Base-by-base conservation (phyloP, 2,797 vertebrate species). In the Acomys russatus region DNA sequence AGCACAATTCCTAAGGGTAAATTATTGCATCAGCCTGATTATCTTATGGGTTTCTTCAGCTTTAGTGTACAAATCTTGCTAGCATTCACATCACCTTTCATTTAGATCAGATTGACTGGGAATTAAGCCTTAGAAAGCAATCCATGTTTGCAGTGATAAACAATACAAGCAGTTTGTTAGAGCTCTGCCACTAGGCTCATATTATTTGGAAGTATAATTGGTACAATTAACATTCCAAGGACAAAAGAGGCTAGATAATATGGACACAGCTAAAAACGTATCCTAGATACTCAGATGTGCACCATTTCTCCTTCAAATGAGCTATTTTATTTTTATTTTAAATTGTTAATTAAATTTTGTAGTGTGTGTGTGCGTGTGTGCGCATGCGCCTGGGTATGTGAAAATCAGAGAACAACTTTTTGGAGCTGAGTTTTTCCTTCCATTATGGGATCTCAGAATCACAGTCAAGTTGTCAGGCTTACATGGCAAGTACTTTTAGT, bases 11-110 rank as follows among this genome's bases (percentile, higher is more conserved):
- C 76, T 77, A 38, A 84, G n/a, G n/a, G 64, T 6, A 15, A 79
- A 84, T 79, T n/a, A 44, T 56, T 89, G 66, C 14, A 56, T 44
- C 3, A 22, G 20, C 30, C 59, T 64, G 88, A 54, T 90, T 49
- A 85, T 87, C 61, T 18, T 73, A 76, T 38, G 73, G 9, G 20
- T 30, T 95, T 96, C 83, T 85, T 90, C 38, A 71, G 38, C 56
- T 89, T 92, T 59, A 74, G 22, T 28, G 17, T 70, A 78, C 51
- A n/a, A 92, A 84, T 30, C 7, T 66, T 54, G 92, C 51, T 95
- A 96, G 49, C 66, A 90, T 95, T 96, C 92, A 88, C 11, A 97
- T 93, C 77, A 91, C 56, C 44, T 86, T 94, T 88, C 38, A 63
- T 97, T 97, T 94, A 82, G 94, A 74, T 79, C 73, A 74, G 38